These are phyloP conservation scores for Pollenia labialis DNA, from an alignment of 2,888 invertebrate genomes.

Conservation along the genomic window DNA sequence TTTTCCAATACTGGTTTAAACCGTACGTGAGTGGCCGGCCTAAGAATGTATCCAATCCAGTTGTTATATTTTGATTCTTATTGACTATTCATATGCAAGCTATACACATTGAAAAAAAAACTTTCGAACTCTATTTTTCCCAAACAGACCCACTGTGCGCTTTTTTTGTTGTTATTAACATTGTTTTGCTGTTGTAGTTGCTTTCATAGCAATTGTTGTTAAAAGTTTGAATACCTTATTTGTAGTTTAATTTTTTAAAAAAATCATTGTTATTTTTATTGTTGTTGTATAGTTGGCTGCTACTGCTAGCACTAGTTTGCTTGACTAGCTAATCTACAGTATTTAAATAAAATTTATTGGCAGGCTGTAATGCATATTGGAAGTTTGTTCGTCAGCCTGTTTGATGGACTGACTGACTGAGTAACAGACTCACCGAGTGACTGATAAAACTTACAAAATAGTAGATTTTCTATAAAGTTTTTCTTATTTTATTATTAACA, in stretches of 20 bases:
- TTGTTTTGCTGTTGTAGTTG: constrained; percentile 18
- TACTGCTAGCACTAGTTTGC: constrained; percentile 41
- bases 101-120: not conserved
- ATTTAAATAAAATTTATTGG: constrained; percentile 30
- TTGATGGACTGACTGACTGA: constrained; percentile 47
- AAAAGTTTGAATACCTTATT: constrained; percentile 56
- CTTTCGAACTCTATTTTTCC: not conserved
- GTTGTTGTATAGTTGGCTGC: not conserved
- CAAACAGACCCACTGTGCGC: constrained; percentile 28
- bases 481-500: not conserved
- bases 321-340: constrained; percentile 46
- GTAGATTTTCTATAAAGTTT: constrained; percentile 26
- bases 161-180: not conserved
- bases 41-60: too few relatives aligned
- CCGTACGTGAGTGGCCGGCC: too few relatives aligned
- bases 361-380: constrained; percentile 29
- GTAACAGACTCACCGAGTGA: constrained; percentile 68
- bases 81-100: too few relatives aligned
- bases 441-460: constrained; percentile 69
- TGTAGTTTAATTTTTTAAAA: constrained; percentile 18
- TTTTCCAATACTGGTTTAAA: too few relatives aligned
- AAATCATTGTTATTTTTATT: not conserved
- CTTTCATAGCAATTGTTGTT: constrained; percentile 52
- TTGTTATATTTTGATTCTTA: too few relatives aligned
- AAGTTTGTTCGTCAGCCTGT: constrained; percentile 12